Evolutionary conservation across 1,140 invertebrate species (phyloP).

Genomic region (Nasonia longicornis): DNA sequence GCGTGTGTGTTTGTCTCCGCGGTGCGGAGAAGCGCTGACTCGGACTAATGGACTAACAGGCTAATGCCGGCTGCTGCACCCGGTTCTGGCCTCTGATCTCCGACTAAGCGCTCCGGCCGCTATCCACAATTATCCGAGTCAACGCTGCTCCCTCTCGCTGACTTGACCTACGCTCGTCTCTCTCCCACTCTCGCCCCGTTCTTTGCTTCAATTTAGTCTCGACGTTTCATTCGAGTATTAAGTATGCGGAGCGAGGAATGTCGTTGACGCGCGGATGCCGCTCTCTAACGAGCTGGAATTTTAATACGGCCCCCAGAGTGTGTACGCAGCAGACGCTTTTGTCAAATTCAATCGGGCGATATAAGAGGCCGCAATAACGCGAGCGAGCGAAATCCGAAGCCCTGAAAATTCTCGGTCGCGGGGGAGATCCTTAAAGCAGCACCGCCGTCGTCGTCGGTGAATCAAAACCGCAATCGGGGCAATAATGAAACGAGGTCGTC

Average conservation of each 20-base stretch:
- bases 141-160: slow-evolving; percentile 43
- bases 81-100: slow-evolving; percentile 51
- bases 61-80: slow-evolving; percentile 57
- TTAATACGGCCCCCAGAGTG: background rate
- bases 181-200: slow-evolving; percentile 11
- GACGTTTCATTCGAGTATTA: background rate
- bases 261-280: background rate
- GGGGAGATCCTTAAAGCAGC: slow-evolving; percentile 17
- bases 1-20: background rate
- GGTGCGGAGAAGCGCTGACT: slow-evolving; percentile 48
- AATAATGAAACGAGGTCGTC: slow-evolving; percentile 35
- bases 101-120: slow-evolving; percentile 28
- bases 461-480: slow-evolving; percentile 5
- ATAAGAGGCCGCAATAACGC: too few relatives aligned
- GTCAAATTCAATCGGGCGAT: too few relatives aligned
- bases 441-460: background rate
- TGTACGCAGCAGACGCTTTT: too few relatives aligned
- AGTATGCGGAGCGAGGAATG: background rate
- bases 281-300: slow-evolving; percentile 7
- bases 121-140: slow-evolving; percentile 61
- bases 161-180: background rate
- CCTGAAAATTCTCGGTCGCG: slow-evolving; percentile 5
- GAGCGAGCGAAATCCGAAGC: background rate
- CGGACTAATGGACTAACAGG: slow-evolving; percentile 61
- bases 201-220: background rate